Conservation (phyloP, 2,797 vertebrate species). For the Malacoraja senta region DNA sequence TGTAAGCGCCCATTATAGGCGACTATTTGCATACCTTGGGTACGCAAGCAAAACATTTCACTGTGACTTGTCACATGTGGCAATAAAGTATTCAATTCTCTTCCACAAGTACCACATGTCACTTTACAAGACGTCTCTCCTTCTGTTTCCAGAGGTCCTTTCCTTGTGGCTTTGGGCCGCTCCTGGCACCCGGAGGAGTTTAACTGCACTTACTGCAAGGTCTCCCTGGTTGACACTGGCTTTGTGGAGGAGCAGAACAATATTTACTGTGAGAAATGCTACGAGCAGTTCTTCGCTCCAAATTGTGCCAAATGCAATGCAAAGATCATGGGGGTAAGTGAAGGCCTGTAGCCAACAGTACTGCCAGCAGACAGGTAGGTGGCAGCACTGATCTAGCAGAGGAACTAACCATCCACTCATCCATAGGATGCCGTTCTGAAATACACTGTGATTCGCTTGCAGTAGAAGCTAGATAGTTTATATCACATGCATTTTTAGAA, state of each 20-base stretch:
- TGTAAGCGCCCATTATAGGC: too few relatives aligned
- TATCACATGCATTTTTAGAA: not conserved
- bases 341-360: not conserved
- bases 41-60: too few relatives aligned
- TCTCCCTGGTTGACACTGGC: constrained; percentile 83
- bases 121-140: not conserved
- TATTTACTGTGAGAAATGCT: constrained; percentile 94
- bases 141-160: constrained; percentile 72
- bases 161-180: constrained; percentile 90
- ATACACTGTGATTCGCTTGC: not conserved
- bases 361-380: not conserved
- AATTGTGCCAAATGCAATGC: constrained; percentile 86
- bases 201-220: constrained; percentile 91
- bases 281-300: constrained; percentile 92
- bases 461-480: not conserved
- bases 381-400: not conserved
- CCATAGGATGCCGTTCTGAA: not conserved
- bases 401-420: not conserved
- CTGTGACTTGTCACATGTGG: too few relatives aligned
- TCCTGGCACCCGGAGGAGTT: constrained; percentile 98
- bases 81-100: not conserved
- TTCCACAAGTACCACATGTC: not conserved
- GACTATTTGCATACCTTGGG: too few relatives aligned
- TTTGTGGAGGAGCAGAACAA: constrained; percentile 94
- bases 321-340: constrained; percentile 97